Conservation (phyloP, 2,797 vertebrate species). For the Danio jaintianensis region DNA sequence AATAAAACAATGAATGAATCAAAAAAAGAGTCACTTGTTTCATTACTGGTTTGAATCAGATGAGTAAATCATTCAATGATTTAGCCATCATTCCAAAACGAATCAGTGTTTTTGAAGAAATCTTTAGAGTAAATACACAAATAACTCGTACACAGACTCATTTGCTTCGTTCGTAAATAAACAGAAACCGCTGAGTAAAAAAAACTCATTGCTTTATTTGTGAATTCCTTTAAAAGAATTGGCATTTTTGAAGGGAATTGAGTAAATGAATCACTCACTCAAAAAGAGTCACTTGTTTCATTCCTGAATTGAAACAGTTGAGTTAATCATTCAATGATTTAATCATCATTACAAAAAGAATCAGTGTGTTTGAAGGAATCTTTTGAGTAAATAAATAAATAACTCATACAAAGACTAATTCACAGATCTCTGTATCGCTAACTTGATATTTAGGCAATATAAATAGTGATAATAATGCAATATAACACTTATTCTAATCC, state of each 20-base stretch:
- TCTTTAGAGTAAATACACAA: neutral
- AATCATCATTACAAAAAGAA: neutral
- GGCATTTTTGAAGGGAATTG: too few species aligned
- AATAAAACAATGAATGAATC: too few species aligned
- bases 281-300: neutral
- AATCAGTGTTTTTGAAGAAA: neutral
- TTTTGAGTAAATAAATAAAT: neutral
- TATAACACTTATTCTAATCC: neutral
- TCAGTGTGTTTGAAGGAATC: neutral
- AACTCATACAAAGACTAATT: neutral
- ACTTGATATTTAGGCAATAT: neutral
- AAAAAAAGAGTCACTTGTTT: neutral
- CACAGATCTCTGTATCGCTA: neutral
- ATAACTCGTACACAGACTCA: too few species aligned
- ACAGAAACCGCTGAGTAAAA: too few species aligned
- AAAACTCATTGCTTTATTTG: too few species aligned
- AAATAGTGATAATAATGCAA: too few species aligned
- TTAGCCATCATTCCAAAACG: neutral
- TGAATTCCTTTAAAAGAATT: too few species aligned
- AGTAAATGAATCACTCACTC: too few species aligned
- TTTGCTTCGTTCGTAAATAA: too few species aligned
- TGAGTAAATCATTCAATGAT: neutral
- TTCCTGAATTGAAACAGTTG: neutral
- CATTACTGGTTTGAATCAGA: accelerated
- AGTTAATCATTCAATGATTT: neutral